Evolutionary conservation across 2,797 vertebrate species (phyloP).

Genomic region (Parambassis ranga): DNA sequence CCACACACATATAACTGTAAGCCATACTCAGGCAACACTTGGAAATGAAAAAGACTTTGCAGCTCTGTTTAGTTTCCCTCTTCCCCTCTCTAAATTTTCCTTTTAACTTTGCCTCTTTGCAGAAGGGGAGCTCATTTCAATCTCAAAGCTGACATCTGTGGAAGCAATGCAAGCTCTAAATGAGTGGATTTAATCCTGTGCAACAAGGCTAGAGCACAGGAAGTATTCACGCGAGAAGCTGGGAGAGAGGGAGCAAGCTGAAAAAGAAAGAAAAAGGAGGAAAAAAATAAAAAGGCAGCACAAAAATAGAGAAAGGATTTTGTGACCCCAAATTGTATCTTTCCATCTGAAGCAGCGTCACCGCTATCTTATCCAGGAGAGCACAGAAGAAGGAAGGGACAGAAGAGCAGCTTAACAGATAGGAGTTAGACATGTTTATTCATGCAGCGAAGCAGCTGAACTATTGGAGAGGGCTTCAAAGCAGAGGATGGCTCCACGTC

Average conservation of each 20-base stretch:
- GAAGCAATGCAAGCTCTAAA: constrained; percentile 72
- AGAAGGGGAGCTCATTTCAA: constrained; percentile 80
- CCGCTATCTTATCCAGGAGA: constrained; percentile 40
- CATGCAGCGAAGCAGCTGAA: constrained; percentile 67
- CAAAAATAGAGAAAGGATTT: constrained; percentile 32
- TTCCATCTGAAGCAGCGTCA: constrained; percentile 36
- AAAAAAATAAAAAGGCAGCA: constrained; percentile 9
- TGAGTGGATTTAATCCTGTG: constrained; percentile 76
- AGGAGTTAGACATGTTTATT: constrained; percentile 65
- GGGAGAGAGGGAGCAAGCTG: constrained; percentile 25
- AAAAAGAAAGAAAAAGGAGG: constrained; percentile 13
- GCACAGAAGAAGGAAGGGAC: constrained; percentile 43
- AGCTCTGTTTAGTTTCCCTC: constrained; percentile 63
- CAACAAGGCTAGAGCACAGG: constrained; percentile 66
- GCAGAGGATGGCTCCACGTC: constrained; percentile 61
- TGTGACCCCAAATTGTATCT: constrained; percentile 49
- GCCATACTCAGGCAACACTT: constrained; percentile 38
- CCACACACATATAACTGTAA: constrained; percentile 29
- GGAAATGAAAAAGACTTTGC: constrained; percentile 61
- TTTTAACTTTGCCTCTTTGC: constrained; percentile 75
- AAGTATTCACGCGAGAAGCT: constrained; percentile 60
- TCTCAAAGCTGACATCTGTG: constrained; percentile 85
- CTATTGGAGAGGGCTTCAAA: constrained; percentile 74
- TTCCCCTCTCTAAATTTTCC: constrained; percentile 64
- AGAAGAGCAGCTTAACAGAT: constrained; percentile 48